These are phyloP conservation scores for Saccostrea echinata DNA, from an alignment of 1,140 invertebrate species.

Conservation along the genomic window DNA sequence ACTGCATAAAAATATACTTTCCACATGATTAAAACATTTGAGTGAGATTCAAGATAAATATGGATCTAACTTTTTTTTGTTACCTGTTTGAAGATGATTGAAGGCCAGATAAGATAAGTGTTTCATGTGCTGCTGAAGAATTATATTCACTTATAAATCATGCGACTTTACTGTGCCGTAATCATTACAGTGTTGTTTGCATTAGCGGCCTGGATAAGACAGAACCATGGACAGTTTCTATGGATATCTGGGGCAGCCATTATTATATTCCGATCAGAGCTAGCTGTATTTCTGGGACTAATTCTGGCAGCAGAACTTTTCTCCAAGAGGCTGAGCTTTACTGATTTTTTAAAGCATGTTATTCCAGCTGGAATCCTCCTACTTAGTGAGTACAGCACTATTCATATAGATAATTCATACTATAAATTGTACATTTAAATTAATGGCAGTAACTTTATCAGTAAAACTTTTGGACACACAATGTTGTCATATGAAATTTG, in stretches of 20 bases:
- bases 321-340: slow-evolving; percentile 80
- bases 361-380: slow-evolving; percentile 85
- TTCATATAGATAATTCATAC: too few species aligned
- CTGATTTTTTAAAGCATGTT: slow-evolving; percentile 70
- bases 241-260: slow-evolving; percentile 91
- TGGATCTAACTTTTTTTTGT: not conserved
- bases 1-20: too few species aligned
- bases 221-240: slow-evolving; percentile 89
- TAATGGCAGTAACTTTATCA: too few species aligned
- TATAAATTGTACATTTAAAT: too few species aligned
- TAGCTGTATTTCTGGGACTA: slow-evolving; percentile 92
- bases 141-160: too few species aligned
- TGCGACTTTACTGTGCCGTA: not conserved
- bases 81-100: too few species aligned
- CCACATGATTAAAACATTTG: too few species aligned
- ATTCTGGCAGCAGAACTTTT: slow-evolving; percentile 90
- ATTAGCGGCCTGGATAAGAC: slow-evolving; percentile 90
- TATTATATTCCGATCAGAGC: slow-evolving; percentile 94
- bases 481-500: too few species aligned
- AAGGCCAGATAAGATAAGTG: too few species aligned
- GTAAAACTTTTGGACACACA: too few species aligned
- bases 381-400: slow-evolving; percentile 71
- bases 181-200: slow-evolving; percentile 91
- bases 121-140: too few species aligned
- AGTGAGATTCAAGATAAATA: not conserved